Percentiles rank a stretch among this genome's conserved stretches.
Conservation (phyloP, 2,797 vertebrate genomes). For the Aeoliscus strigatus region DNA sequence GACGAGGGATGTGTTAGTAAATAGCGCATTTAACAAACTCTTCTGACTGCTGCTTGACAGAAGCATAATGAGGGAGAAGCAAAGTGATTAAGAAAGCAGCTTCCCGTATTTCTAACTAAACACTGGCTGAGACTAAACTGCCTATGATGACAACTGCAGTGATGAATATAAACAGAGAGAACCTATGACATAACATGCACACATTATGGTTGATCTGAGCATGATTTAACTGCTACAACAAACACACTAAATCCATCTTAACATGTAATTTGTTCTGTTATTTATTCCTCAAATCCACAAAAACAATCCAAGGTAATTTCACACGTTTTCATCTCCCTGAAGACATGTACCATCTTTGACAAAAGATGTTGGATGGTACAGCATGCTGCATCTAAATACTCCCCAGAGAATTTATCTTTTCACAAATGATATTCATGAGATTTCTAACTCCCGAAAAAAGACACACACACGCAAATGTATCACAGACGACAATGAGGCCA, state of each 20-base stretch:
- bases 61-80: conserved; percentile 51
- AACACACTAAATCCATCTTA: neutral
- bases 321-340: neutral
- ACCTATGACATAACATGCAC: no score
- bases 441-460: conserved; percentile 4
- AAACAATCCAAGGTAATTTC: neutral
- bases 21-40: conserved; percentile 44
- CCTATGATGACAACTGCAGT: no score
- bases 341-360: neutral
- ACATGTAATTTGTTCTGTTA: neutral
- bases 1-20: conserved; percentile 44
- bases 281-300: neutral
- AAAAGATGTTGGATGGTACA: neutral
- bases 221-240: neutral
- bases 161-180: no score
- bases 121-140: conserved; percentile 23
- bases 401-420: conserved; percentile 13
- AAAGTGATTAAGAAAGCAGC: conserved; percentile 44
- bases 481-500: neutral
- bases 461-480: conserved; percentile 7
- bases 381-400: conserved; percentile 24
- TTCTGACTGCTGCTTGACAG: conserved; percentile 45
- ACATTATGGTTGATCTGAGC: neutral
- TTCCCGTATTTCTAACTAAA: conserved; percentile 42
- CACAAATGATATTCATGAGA: conserved; percentile 34